Evolutionary conservation across 2,888 invertebrate species (phyloP), one percentile per base, ranked within the genome.

Genomic region (Diaphora mendica): DNA sequence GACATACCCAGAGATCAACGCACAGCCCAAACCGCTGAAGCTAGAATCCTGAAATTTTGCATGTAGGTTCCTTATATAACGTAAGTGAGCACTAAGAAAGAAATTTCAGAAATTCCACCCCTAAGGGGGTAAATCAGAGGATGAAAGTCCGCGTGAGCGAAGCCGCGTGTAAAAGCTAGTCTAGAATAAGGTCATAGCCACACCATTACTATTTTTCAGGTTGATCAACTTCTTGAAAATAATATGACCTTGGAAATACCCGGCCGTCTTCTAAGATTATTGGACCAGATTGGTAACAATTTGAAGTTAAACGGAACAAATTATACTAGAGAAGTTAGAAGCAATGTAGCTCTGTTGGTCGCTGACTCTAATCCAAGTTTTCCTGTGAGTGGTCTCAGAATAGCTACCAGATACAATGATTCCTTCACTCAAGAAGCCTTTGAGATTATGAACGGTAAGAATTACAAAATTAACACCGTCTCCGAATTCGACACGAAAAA

Each of bases 341-440:
- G 82, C 17, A 96, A 95, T 72, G 87, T 95, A 0, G 95, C 96
- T 0, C 76, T 96, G 59, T 71, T 94, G 55, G 87, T 95, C 48
- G 93, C 93, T 1, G 91, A 93, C 44, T 89, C 92, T 0, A 81
- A 85, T 3, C 92, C 93, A 0, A 78, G 76, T 0, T 74, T 78
- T 33, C 95, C 94, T 0, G 90, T 95, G 0, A 83, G 84, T 9
- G 95, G 95, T 0, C 82, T 95, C 33, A 87, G 91, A 74, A 91
- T 95, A 3, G 90, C 91, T 0, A 79, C 89, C 0, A 85, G 89
- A 23, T 83, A 86, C 0, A 74, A 72, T 2, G 91, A 92, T 2
- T 69, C 73, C 0, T 95, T 95, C 65, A 86, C 81, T n/a, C 79
- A 88, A 3, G 82, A 82, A 0, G 90, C 91, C 4, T 95, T 95